A percentile compares a stretch with the other conserved stretches of the same genome.
phyloP scores from a whole-genome alignment of 2,797 vertebrate genomes.

The Acestrorhynchus altus region DNA sequence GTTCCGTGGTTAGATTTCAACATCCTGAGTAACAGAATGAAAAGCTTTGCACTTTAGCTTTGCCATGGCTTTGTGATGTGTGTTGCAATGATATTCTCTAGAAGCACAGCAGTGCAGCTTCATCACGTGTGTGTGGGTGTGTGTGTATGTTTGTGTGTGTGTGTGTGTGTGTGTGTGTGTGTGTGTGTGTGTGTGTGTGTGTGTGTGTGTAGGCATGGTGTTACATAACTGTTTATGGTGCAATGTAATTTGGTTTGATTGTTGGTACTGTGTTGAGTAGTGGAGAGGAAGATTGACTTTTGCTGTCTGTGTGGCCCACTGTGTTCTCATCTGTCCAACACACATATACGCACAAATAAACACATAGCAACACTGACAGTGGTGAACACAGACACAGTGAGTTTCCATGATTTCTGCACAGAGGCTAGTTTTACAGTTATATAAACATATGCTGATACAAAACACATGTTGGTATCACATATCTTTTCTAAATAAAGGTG shows the following conservation, averaged over 20 bases:
- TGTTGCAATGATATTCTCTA: neutral
- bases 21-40: neutral
- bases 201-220: neutral
- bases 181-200: slow-evolving; percentile 10
- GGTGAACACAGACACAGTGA: slow-evolving; percentile 32
- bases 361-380: slow-evolving; percentile 16
- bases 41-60: slow-evolving; percentile 2
- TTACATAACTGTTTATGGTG: slow-evolving; percentile 6
- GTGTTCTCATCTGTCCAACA: slow-evolving; percentile 19
- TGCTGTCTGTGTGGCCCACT: slow-evolving; percentile 41
- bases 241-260: slow-evolving; percentile 31
- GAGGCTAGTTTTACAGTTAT: neutral
- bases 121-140: slow-evolving; percentile 1
- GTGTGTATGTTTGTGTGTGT: neutral
- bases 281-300: slow-evolving; percentile 1
- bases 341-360: neutral
- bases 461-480: neutral
- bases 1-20: slow-evolving; percentile 5
- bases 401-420: slow-evolving; percentile 23
- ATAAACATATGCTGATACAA: neutral
- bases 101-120: slow-evolving; percentile 1
- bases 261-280: slow-evolving; percentile 29
- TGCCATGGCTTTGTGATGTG: neutral
- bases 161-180: neutral
- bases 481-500: neutral